These are phyloP conservation scores for Neosalanx taihuensis DNA, from an alignment of 2,797 vertebrate species.

Conservation along the genomic window DNA sequence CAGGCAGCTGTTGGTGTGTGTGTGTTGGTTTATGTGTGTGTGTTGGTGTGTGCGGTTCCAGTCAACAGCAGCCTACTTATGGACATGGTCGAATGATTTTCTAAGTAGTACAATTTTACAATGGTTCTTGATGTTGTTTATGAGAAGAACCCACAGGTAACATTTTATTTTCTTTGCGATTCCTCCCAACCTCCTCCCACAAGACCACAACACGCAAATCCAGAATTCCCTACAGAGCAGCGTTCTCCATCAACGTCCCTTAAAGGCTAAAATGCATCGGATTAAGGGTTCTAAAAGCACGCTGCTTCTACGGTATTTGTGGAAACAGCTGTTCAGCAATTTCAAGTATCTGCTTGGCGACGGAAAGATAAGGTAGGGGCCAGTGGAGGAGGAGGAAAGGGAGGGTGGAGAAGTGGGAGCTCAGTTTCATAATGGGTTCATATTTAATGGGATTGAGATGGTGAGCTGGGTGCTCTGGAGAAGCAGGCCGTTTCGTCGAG, in stretches of 20 bases:
- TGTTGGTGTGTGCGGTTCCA: too few relatives aligned
- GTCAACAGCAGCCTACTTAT: too few relatives aligned
- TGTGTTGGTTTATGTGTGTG: too few relatives aligned
- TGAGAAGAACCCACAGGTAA: not conserved
- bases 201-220: slow-evolving; percentile 35
- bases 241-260: slow-evolving; percentile 24
- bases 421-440: slow-evolving; percentile 66
- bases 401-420: slow-evolving; percentile 40
- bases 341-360: slow-evolving; percentile 34
- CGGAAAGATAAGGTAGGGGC: not conserved
- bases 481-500: slow-evolving; percentile 45
- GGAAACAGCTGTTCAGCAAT: slow-evolving; percentile 24
- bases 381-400: not conserved
- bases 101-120: too few relatives aligned
- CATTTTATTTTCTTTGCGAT: not conserved
- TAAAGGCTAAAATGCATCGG: not conserved
- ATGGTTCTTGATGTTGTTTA: not conserved
- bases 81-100: too few relatives aligned
- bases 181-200: not conserved
- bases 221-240: slow-evolving; percentile 14
- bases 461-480: slow-evolving; percentile 24
- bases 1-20: too few relatives aligned
- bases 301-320: slow-evolving; percentile 36
- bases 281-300: slow-evolving; percentile 43
- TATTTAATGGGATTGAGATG: slow-evolving; percentile 68